Percentiles rank a stretch among this genome's conserved stretches.
Conservation (phyloP, 2,797 vertebrate genomes). For the Gymnothorax reevesii region DNA sequence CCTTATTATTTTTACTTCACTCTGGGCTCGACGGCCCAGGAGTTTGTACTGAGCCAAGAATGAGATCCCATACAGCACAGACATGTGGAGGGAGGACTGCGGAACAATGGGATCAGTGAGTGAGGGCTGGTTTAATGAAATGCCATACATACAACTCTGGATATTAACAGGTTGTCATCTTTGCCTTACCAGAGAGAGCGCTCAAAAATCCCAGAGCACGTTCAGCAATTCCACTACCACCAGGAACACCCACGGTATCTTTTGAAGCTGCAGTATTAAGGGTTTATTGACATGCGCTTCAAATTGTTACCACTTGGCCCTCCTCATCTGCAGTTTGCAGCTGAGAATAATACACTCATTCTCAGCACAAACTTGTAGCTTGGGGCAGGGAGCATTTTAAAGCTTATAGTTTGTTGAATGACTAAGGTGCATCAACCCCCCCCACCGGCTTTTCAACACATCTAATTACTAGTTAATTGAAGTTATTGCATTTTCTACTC, state of each 20-base stretch:
- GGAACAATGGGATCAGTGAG: conserved; percentile 38
- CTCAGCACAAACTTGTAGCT: conserved; percentile 56
- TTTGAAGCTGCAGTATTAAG: conserved; percentile 70
- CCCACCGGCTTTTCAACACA: conserved; percentile 33
- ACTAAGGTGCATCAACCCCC: not conserved
- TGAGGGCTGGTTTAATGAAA: conserved; percentile 43
- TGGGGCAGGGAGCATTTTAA: conserved; percentile 36
- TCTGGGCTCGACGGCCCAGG: not conserved
- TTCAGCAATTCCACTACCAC: conserved; percentile 66
- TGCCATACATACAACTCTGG: conserved; percentile 36
- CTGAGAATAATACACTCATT: conserved; percentile 61
- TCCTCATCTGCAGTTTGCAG: conserved; percentile 58
- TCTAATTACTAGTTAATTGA: conserved; percentile 31
- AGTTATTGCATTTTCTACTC: conserved; percentile 30
- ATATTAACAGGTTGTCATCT: conserved; percentile 59
- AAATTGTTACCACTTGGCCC: conserved; percentile 76
- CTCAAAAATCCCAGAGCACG: conserved; percentile 60
- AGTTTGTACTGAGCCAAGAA: conserved; percentile 5
- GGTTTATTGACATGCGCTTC: conserved; percentile 75
- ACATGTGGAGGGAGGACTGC: conserved; percentile 13
- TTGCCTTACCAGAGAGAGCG: conserved; percentile 54
- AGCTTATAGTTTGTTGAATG: conserved; percentile 38
- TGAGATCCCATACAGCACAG: conserved; percentile 23
- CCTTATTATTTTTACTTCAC: conserved; percentile 7
- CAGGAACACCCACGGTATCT: conserved; percentile 65